Percentiles rank a stretch among this genome's conserved stretches.
Conservation (phyloP, 1,140 invertebrate genomes). For the Aphaenogaster floridana region DNA sequence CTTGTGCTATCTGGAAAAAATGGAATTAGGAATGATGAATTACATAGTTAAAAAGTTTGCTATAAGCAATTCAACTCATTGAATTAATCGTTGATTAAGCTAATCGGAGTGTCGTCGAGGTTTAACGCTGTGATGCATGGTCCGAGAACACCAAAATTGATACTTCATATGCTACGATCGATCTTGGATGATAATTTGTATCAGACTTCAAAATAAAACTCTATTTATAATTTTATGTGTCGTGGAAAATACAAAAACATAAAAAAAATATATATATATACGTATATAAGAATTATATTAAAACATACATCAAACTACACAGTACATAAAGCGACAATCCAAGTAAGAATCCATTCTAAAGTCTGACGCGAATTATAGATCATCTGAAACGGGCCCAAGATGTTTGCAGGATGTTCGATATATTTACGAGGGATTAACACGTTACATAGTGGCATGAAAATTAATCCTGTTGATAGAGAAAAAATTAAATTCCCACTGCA, state of each 20-base stretch:
- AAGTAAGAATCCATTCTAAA: not conserved
- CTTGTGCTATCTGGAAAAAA: too few species aligned
- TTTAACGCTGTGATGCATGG: too few species aligned
- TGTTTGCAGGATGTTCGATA: not conserved
- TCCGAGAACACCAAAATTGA: too few species aligned
- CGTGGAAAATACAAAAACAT: too few species aligned
- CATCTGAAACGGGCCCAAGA: not conserved
- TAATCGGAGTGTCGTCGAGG: too few species aligned
- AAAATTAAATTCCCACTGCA: conserved; percentile 44
- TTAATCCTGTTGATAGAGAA: conserved; percentile 10
- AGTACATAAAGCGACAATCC: not conserved
- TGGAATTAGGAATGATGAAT: not conserved
- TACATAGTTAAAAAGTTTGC: not conserved
- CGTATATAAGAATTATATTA: too few species aligned
- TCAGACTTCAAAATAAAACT: too few species aligned
- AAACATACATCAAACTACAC: not conserved
- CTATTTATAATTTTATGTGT: too few species aligned
- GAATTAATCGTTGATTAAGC: not conserved
- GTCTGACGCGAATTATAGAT: not conserved
- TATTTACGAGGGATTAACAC: not conserved
- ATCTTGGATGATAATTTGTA: too few species aligned
- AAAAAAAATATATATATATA: not conserved
- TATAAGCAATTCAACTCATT: not conserved
- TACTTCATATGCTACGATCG: too few species aligned
- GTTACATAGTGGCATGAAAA: not conserved